These are phyloP conservation scores for Chrysolophus pictus DNA, from an alignment of 2,797 vertebrate genomes.

Conservation along the genomic window DNA sequence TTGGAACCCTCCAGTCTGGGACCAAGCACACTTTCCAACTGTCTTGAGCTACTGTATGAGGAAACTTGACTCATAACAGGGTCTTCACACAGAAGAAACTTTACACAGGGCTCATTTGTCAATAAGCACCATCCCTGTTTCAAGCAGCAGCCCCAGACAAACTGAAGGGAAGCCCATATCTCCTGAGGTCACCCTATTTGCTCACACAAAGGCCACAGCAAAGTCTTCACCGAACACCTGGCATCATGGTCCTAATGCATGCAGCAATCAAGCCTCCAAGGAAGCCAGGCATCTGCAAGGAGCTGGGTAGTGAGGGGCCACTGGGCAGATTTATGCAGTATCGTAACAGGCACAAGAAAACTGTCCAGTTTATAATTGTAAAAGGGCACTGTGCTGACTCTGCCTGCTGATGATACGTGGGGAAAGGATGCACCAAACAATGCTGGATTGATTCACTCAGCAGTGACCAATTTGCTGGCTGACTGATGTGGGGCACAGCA, in stretches of 20 bases:
- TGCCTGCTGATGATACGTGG: neutral
- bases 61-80: neutral
- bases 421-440: neutral
- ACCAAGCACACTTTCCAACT: neutral
- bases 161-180: neutral
- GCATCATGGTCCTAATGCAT: neutral
- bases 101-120: neutral
- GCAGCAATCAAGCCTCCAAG: neutral
- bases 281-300: neutral
- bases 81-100: neutral
- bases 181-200: neutral
- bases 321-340: neutral
- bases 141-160: neutral
- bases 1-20: neutral
- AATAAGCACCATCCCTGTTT: neutral
- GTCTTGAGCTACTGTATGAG: neutral
- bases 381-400: neutral
- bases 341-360: neutral
- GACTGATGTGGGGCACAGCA: neutral
- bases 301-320: neutral
- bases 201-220: neutral
- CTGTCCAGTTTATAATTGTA: slow-evolving; percentile 46
- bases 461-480: neutral
- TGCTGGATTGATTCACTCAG: neutral
- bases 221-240: neutral